Percentiles rank a stretch among this genome's conserved stretches.
These are phyloP conservation scores for Serilophus lunatus DNA, from an alignment of 2,113 vertebrate species.

Conservation along the genomic window DNA sequence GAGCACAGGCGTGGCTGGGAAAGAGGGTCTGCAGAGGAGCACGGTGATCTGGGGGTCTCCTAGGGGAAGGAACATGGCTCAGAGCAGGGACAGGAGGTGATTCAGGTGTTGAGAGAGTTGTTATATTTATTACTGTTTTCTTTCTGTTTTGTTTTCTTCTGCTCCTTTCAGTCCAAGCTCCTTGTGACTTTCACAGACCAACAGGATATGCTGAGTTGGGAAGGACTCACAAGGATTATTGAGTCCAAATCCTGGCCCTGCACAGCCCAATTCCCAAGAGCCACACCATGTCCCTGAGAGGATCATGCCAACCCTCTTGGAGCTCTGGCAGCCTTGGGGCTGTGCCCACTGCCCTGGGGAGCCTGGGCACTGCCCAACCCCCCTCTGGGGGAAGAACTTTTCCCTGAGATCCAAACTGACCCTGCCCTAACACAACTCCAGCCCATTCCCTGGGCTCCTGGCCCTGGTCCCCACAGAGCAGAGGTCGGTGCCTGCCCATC, in stretches of 20 bases:
- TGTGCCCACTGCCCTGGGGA: background rate
- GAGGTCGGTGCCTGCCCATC: background rate
- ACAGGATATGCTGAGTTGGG: background rate
- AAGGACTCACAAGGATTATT: background rate
- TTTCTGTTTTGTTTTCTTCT: background rate
- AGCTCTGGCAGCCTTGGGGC: background rate
- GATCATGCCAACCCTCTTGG: background rate
- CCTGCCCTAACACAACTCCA: background rate
- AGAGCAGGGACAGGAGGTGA: background rate
- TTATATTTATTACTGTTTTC: background rate
- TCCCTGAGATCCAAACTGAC: background rate
- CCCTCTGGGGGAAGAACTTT: background rate
- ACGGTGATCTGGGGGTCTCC: background rate
- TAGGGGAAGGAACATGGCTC: rapidly evolving
- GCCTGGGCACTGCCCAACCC: background rate
- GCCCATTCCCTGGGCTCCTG: background rate
- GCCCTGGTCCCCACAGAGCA: background rate
- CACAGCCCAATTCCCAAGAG: background rate
- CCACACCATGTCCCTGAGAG: background rate
- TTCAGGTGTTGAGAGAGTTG: background rate
- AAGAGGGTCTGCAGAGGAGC: background rate
- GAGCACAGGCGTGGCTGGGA: background rate
- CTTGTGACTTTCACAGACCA: background rate
- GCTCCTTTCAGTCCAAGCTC: background rate
- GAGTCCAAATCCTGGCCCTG: background rate